Evolutionary conservation across 2,888 invertebrate species (phyloP), one percentile per base, ranked within the genome.

Genomic region (Carabus problematicus): DNA sequence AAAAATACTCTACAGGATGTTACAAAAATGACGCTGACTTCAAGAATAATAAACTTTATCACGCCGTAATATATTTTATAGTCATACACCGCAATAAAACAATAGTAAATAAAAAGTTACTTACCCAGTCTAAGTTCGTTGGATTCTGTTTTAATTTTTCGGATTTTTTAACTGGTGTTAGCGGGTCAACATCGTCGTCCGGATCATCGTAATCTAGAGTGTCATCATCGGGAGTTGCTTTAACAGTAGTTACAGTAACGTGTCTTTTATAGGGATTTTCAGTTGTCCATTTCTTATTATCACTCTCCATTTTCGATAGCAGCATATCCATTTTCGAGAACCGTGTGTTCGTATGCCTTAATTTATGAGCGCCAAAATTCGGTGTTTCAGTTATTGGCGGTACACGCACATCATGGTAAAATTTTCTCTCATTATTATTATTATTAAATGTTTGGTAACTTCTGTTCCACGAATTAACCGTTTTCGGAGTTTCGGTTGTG

Each of bases 291-390:
- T 19, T 16, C 6, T 11, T 52, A 3, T 52, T 19, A 16, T 19
- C 19, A 19, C 19, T 52, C 9, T 52, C 52, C 9, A 52, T 52
- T 52, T 19, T 16, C 14, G 52, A 12, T 7, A 52, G 19, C 14
- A 52, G 16, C 40, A 47, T 55, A 59, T 66, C 66, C 66, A 66
- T 66, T 43, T 66, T 66, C 0, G 66, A 47, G 56, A 66, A 66
- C 14, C 66, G 39, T n/a, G 49, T 66, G 16, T 63, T 39, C 18
- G 49, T 66, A 11, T 66, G 66, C 40, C 66, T 58, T n/a, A 66
- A 45, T n/a, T 47, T 58, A 47, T 66, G 66, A 11, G 41, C 66
- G 29, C 29, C 6, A 6, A 29, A 29, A 29, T 29, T 29, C 41
- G 55, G 56, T 29, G 1, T 60, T n/a, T 41, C 56, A 56, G 40